These are phyloP conservation scores for Caracal caracal DNA, from an alignment of 2,113 vertebrate genomes.

Conservation along the genomic window DNA sequence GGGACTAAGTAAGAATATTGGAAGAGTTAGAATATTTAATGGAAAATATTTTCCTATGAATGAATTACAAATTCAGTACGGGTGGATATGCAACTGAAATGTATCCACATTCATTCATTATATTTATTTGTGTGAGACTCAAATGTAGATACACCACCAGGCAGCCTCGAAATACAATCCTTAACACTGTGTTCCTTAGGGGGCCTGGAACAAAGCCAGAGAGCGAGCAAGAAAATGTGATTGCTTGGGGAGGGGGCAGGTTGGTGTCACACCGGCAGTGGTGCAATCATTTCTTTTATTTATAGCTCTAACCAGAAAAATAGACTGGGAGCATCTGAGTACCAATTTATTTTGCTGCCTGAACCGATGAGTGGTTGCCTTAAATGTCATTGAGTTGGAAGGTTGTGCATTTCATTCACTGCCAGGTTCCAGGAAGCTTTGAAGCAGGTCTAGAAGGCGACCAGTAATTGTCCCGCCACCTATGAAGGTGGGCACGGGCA, in stretches of 20 bases:
- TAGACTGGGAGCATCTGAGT: constrained; percentile 59
- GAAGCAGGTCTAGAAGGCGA: constrained; percentile 55
- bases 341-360: constrained; percentile 77
- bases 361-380: constrained; percentile 58
- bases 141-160: neutral
- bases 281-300: constrained; percentile 62
- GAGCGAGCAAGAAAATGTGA: neutral
- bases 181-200: constrained; percentile 35
- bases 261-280: neutral
- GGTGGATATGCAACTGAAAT: neutral
- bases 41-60: constrained; percentile 53
- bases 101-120: neutral
- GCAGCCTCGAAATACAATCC: constrained; percentile 25
- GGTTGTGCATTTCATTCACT: constrained; percentile 66
- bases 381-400: constrained; percentile 72
- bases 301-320: constrained; percentile 72
- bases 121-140: constrained; percentile 12
- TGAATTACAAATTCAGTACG: constrained; percentile 4
- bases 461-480: constrained; percentile 53
- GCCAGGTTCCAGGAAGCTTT: constrained; percentile 63
- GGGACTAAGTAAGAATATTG: constrained; percentile 56
- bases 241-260: constrained; percentile 28
- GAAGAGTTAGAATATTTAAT: constrained; percentile 29
- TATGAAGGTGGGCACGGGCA: constrained; percentile 59
- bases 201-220: constrained; percentile 27